A percentile compares a stretch with the other conserved stretches of the same genome.
phyloP scores from a whole-genome alignment of 92 coral and sea anemone genomes.

The Porites divaricata region DNA sequence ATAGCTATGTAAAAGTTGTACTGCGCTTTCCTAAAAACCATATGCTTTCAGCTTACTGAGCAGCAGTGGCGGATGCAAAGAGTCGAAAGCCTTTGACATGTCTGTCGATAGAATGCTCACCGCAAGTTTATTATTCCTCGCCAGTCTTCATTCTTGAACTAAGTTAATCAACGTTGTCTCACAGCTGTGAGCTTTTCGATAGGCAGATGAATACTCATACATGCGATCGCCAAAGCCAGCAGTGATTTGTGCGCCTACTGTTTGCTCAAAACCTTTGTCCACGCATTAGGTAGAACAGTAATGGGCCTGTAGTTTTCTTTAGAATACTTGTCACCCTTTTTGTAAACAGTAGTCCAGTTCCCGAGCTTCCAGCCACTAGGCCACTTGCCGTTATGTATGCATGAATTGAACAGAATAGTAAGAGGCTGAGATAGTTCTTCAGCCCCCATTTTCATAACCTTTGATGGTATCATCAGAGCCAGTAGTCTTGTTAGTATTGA shows the following conservation, averaged over 20 bases:
- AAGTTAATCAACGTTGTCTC: conserved; percentile 27
- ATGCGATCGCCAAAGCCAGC: conserved; percentile 14
- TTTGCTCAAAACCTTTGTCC: conserved; percentile 44
- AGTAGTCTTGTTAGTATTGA: conserved; percentile 49
- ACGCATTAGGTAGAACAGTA: conserved; percentile 21
- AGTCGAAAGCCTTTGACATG: no score
- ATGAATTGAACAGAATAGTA: conserved; percentile 49
- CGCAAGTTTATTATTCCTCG: no score
- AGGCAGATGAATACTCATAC: no score
- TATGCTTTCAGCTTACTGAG: no score
- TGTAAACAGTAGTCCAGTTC: conserved; percentile 52
- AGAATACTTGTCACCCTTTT: conserved; percentile 38
- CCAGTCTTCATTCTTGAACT: conserved; percentile 20
- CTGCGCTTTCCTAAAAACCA: no score
- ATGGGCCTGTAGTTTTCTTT: conserved; percentile 50
- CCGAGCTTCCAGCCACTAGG: conserved; percentile 58
- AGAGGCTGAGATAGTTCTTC: conserved; percentile 45
- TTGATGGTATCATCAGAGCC: conserved; percentile 54
- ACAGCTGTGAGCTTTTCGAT: no score
- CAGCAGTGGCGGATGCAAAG: no score
- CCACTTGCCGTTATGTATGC: conserved; percentile 41
- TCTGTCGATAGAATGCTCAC: neutral
- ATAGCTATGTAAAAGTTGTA: no score
- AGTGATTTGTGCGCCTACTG: conserved; percentile 40
- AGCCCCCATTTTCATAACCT: conserved; percentile 48